Percentiles rank a stretch among this genome's conserved stretches.
These are phyloP conservation scores for Xylota sylvarum DNA, from an alignment of 2,888 invertebrate species.

Conservation along the genomic window DNA sequence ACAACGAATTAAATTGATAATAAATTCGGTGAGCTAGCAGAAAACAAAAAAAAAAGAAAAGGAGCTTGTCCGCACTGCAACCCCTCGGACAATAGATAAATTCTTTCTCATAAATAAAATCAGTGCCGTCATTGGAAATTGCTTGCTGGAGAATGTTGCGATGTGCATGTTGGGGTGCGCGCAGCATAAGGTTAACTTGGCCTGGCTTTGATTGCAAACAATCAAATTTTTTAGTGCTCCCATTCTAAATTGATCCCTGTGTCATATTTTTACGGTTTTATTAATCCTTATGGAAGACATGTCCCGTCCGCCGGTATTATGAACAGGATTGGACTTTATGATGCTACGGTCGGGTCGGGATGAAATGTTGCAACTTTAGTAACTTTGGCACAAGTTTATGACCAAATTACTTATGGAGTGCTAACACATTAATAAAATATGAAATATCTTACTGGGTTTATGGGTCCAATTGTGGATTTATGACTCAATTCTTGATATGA, in stretches of 20 bases:
- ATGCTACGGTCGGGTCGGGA: neutral
- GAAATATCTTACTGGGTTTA: slow-evolving; percentile 40
- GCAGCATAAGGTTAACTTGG: neutral
- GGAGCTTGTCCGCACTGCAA: neutral
- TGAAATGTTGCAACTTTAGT: slow-evolving; percentile 21
- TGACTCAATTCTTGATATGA: slow-evolving; percentile 26
- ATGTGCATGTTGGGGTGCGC: neutral
- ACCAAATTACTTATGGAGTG: slow-evolving; percentile 56
- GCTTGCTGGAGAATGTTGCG: neutral
- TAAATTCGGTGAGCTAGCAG: slow-evolving; percentile 47
- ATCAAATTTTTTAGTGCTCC: slow-evolving; percentile 24
- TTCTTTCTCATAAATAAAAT: slow-evolving; percentile 24
- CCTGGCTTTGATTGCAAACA: slow-evolving; percentile 32
- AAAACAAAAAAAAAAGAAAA: slow-evolving; percentile 35
- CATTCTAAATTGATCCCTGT: slow-evolving; percentile 22
- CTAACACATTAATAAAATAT: slow-evolving; percentile 45
- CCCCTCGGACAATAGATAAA: neutral
- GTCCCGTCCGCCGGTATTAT: neutral
- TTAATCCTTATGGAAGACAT: slow-evolving; percentile 28
- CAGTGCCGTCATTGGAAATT: slow-evolving; percentile 1
- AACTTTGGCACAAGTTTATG: slow-evolving; percentile 45
- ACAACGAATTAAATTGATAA: slow-evolving; percentile 55
- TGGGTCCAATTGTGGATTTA: slow-evolving; percentile 37
- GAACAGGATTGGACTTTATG: slow-evolving; percentile 21
- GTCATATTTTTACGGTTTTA: slow-evolving; percentile 40